Conservation (phyloP, 2,888 invertebrate genomes). For the Amaurobius ferox region DNA sequence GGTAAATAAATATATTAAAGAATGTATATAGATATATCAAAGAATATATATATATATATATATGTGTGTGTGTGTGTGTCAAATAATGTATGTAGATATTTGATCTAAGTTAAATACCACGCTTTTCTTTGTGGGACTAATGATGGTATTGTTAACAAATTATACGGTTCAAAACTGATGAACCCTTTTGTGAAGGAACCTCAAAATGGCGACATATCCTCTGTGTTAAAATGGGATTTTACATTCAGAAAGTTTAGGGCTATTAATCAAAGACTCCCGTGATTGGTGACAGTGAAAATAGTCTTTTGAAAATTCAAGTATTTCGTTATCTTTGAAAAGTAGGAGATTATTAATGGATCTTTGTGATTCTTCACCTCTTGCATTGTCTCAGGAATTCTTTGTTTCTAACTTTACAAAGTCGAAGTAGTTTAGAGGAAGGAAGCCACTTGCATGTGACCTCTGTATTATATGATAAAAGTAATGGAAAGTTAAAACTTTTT, state of each 20-base stretch:
- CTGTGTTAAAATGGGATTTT: not conserved
- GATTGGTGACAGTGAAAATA: not conserved
- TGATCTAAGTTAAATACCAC: no score
- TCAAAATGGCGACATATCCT: not conserved
- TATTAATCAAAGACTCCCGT: not conserved
- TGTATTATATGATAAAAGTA: no score
- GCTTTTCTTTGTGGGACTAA: not conserved
- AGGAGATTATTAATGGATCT: not conserved
- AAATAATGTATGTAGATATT: no score
- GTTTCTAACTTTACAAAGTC: not conserved
- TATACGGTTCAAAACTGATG: not conserved
- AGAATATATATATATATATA: no score
- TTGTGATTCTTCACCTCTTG: not conserved
- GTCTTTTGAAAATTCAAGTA: not conserved
- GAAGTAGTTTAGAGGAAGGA: not conserved
- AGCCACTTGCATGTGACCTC: no score
- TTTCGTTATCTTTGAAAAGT: conserved; percentile 1
- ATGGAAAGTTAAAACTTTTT: no score
- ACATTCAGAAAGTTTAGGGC: not conserved
- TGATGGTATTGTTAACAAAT: not conserved
- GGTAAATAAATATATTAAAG: no score
- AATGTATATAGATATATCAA: no score
- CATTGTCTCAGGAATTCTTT: not conserved
- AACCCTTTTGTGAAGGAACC: not conserved
- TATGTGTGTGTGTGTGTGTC: no score